These are phyloP conservation scores for Sorex fumeus DNA, from an alignment of 2,113 vertebrate genomes.

Conservation along the genomic window DNA sequence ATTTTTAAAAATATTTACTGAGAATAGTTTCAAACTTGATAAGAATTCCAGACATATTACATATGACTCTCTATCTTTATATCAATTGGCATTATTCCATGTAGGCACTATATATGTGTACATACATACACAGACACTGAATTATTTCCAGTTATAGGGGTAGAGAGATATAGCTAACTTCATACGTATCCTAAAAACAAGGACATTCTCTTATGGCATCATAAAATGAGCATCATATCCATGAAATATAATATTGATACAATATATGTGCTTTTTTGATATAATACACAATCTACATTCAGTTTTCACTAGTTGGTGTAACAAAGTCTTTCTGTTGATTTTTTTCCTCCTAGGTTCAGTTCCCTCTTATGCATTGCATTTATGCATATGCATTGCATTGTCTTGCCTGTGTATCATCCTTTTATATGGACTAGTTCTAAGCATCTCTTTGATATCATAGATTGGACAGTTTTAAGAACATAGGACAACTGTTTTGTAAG, in stretches of 20 bases:
- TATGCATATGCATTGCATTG: neutral
- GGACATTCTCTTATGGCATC: neutral
- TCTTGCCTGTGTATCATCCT: slow-evolving; percentile 33
- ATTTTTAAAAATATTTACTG: neutral
- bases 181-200: slow-evolving; percentile 14
- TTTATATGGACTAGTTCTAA: slow-evolving; percentile 24
- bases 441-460: neutral
- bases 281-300: neutral
- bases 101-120: neutral
- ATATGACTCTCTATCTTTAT: slow-evolving; percentile 1
- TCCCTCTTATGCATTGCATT: slow-evolving; percentile 6
- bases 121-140: neutral
- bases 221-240: neutral
- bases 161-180: neutral
- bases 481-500: neutral
- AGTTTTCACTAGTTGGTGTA: slow-evolving; percentile 1
- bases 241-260: slow-evolving; percentile 23
- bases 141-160: slow-evolving; percentile 18
- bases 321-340: neutral
- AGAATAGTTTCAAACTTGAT: slow-evolving; percentile 41
- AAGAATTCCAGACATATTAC: slow-evolving; percentile 7
- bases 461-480: slow-evolving; percentile 5
- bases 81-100: slow-evolving; percentile 48
- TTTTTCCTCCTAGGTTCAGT: neutral
- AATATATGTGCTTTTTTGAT: neutral